A percentile compares a stretch with the other conserved stretches of the same genome.
phyloP scores from a whole-genome alignment of 2,113 vertebrate genomes.

The Hystrix brachyura region DNA sequence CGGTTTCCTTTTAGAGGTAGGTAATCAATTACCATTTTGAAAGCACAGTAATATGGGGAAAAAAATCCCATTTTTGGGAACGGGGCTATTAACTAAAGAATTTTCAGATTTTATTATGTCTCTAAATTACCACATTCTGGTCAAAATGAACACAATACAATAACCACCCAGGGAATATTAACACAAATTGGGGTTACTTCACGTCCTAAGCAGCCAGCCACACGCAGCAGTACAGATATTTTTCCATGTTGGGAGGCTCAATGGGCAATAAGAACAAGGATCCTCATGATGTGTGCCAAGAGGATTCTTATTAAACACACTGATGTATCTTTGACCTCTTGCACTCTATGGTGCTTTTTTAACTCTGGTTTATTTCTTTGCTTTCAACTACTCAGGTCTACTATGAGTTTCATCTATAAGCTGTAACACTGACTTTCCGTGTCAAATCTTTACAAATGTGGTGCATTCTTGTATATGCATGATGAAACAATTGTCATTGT shows the following conservation, averaged over 20 bases:
- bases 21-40: background rate
- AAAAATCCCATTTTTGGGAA: background rate
- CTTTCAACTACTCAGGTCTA: background rate
- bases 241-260: background rate
- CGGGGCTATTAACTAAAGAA: background rate
- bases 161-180: background rate
- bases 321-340: background rate
- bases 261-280: background rate
- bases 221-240: background rate
- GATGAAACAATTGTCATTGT: background rate
- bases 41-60: background rate
- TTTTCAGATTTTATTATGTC: background rate
- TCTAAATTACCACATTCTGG: background rate
- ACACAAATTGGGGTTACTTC: background rate
- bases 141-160: background rate
- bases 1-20: background rate
- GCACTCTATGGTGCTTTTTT: background rate
- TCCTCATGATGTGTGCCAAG: too few relatives aligned
- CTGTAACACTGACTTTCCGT: background rate
- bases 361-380: background rate
- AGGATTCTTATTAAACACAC: background rate
- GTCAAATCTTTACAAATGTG: background rate
- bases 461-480: background rate
- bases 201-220: background rate
- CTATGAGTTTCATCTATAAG: background rate